These are phyloP conservation scores for Oncorhynchus masou DNA, from an alignment of 2,113 vertebrate genomes.

Conservation along the genomic window DNA sequence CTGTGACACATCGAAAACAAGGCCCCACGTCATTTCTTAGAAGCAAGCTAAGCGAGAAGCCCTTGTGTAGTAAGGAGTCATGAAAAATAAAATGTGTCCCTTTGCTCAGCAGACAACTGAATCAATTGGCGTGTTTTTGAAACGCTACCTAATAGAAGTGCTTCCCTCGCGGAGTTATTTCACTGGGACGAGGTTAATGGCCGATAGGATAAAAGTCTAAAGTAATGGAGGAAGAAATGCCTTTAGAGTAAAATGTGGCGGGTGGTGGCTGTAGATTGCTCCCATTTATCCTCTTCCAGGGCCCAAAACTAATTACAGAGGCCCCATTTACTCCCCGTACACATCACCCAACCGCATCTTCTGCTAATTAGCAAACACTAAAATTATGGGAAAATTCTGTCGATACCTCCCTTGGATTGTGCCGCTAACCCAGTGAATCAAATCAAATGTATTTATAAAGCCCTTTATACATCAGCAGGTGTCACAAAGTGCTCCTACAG, in stretches of 20 bases:
- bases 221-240: neutral
- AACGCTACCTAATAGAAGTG: neutral
- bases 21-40: neutral
- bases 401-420: neutral
- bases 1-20: neutral
- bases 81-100: neutral
- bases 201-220: neutral
- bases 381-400: neutral
- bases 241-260: neutral
- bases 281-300: neutral
- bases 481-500: no score
- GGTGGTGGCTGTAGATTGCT: neutral
- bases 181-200: neutral
- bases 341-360: neutral
- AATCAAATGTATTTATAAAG: no score
- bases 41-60: neutral
- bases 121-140: no score
- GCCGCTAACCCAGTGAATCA: neutral
- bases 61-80: neutral
- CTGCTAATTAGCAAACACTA: neutral
- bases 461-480: no score
- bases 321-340: neutral
- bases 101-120: no score
- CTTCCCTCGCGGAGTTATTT: neutral
- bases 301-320: neutral